A percentile compares a stretch with the other conserved stretches of the same genome.
phyloP scores from a whole-genome alignment of 2,888 invertebrate genomes.

The Drosophila imparisetae region DNA sequence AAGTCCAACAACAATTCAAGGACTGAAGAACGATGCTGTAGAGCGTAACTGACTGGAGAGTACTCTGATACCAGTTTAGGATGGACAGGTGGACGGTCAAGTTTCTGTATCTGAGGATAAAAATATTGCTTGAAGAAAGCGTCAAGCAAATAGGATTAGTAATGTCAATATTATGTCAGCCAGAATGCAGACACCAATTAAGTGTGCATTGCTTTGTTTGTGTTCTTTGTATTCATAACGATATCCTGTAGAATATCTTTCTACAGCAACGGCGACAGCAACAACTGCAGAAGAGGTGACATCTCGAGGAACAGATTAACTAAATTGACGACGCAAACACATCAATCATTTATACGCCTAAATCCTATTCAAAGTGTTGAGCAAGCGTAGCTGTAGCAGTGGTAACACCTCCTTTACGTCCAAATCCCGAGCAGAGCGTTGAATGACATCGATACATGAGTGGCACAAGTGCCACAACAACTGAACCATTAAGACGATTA shows the following conservation, averaged over 20 bases:
- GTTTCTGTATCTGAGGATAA: not conserved
- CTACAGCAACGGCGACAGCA: not conserved
- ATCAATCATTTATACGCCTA: constrained; percentile 4
- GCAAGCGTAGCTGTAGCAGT: constrained; percentile 5
- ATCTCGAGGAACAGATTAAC: not conserved
- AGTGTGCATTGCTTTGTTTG: not conserved
- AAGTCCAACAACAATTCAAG: not conserved
- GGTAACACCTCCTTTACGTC: not conserved
- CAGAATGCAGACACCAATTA: not conserved
- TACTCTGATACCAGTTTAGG: no score
- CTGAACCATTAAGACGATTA: not conserved
- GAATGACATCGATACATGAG: constrained; percentile 16
- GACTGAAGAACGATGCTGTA: not conserved
- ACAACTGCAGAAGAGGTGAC: not conserved
- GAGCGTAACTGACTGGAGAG: no score
- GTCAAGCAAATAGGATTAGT: not conserved
- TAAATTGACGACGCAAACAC: not conserved
- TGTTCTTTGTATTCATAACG: constrained; percentile 7
- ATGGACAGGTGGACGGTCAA: not conserved
- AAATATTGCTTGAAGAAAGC: not conserved
- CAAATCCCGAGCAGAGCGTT: constrained; percentile 21
- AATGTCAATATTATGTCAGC: not conserved
- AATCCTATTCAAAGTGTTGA: constrained; percentile 37
- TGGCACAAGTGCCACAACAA: not conserved
- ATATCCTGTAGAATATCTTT: not conserved